These are phyloP conservation scores for Habropoda laboriosa DNA, from an alignment of 1,140 invertebrate species.

Conservation along the genomic window DNA sequence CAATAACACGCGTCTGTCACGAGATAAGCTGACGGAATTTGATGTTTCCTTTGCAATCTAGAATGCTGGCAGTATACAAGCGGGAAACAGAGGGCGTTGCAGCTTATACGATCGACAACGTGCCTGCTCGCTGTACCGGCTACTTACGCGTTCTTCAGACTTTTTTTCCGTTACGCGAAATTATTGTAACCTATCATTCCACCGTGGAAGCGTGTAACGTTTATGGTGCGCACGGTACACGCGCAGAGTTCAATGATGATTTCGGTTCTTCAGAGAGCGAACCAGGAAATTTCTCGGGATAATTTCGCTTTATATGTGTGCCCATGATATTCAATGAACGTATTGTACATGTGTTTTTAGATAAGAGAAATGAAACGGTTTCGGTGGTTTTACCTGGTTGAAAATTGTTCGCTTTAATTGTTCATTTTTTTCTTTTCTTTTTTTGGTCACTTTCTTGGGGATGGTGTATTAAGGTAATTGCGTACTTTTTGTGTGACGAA, in stretches of 20 bases:
- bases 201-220: slow-evolving; percentile 32
- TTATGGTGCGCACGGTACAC: not conserved
- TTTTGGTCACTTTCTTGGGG: too few relatives aligned
- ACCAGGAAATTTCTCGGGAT: not conserved
- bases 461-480: too few relatives aligned
- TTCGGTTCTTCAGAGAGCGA: not conserved
- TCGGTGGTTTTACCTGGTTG: too few relatives aligned
- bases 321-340: too few relatives aligned
- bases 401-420: too few relatives aligned
- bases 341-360: too few relatives aligned
- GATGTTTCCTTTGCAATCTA: slow-evolving; percentile 63
- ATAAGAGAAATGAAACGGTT: too few relatives aligned
- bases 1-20: slow-evolving; percentile 13
- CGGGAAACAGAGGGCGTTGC: slow-evolving; percentile 43
- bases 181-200: slow-evolving; percentile 63
- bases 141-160: slow-evolving; percentile 46
- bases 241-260: slow-evolving; percentile 25
- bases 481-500: too few relatives aligned
- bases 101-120: slow-evolving; percentile 41
- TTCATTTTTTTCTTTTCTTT: too few relatives aligned
- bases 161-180: slow-evolving; percentile 66
- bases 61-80: slow-evolving; percentile 56
- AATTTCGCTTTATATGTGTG: not conserved
- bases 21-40: slow-evolving; percentile 48
- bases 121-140: slow-evolving; percentile 42